Percentiles rank a stretch among this genome's conserved stretches.
These are phyloP conservation scores for Cylas formicarius DNA, from an alignment of 1,140 invertebrate species.

Conservation along the genomic window DNA sequence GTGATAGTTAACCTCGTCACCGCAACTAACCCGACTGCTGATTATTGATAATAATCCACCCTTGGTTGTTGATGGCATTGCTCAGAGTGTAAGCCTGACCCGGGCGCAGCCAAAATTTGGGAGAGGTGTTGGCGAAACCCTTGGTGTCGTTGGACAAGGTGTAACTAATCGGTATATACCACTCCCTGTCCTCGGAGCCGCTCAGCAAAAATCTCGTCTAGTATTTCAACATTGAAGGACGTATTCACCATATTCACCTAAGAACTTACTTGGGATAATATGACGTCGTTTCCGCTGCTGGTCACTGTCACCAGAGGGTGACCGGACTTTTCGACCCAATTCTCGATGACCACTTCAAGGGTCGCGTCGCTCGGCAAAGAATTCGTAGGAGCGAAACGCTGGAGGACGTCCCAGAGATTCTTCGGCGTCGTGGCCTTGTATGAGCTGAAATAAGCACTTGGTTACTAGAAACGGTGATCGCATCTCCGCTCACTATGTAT, in stretches of 20 bases:
- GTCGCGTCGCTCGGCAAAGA: constrained; percentile 21
- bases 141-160: constrained; percentile 17
- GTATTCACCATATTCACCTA: constrained; percentile 1
- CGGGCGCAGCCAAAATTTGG: constrained; percentile 43
- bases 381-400: constrained; percentile 17
- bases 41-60: constrained; percentile 67
- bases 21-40: constrained; percentile 53
- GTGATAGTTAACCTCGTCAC: neutral
- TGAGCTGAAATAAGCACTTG: constrained; percentile 34
- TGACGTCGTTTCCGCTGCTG: constrained; percentile 12
- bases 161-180: constrained; percentile 22
- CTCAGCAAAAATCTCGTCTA: constrained; percentile 25
- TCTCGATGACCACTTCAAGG: constrained; percentile 38
- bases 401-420: constrained; percentile 39
- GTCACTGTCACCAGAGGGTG: constrained; percentile 52
- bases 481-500: constrained; percentile 40
- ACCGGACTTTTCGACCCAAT: constrained; percentile 56
- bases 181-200: constrained; percentile 4
- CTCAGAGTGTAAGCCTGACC: constrained; percentile 14
- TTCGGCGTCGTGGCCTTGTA: constrained; percentile 45
- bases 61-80: constrained; percentile 32
- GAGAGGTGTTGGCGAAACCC: constrained; percentile 49
- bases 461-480: neutral
- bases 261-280: constrained; percentile 47
- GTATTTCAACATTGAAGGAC: neutral